Conservation (phyloP, 2,797 vertebrate genomes). For the Salmo trutta region DNA sequence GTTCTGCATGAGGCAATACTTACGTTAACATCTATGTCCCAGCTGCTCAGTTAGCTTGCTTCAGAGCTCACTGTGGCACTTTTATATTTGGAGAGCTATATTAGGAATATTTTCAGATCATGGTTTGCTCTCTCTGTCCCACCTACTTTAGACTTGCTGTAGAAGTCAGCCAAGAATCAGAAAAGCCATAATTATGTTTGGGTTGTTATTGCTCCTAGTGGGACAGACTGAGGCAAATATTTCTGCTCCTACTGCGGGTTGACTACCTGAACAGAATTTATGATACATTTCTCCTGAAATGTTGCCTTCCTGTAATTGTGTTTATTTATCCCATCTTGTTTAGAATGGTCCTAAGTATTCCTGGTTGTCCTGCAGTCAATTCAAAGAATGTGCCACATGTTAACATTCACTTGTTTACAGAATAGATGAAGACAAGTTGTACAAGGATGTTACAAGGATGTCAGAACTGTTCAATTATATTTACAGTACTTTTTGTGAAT, state of each 20-base stretch:
- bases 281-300: not conserved
- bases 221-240: not conserved
- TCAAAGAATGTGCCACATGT: not conserved
- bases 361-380: not conserved
- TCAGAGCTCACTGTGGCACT: not conserved
- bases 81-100: conserved; percentile 10
- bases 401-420: not conserved
- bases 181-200: not conserved
- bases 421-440: not conserved
- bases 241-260: not conserved
- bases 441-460: not conserved
- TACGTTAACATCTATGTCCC: not conserved
- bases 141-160: not conserved
- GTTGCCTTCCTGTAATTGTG: not conserved
- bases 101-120: conserved; percentile 8
- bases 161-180: not conserved
- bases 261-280: not conserved
- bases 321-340: not conserved
- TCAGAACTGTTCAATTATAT: not conserved
- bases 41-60: not conserved
- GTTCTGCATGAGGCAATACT: not conserved
- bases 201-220: not conserved
- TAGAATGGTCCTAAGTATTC: not conserved
- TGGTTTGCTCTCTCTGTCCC: not conserved
- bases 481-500: not conserved